These are phyloP conservation scores for Falco berigora DNA, from an alignment of 2,797 vertebrate species.

Conservation along the genomic window DNA sequence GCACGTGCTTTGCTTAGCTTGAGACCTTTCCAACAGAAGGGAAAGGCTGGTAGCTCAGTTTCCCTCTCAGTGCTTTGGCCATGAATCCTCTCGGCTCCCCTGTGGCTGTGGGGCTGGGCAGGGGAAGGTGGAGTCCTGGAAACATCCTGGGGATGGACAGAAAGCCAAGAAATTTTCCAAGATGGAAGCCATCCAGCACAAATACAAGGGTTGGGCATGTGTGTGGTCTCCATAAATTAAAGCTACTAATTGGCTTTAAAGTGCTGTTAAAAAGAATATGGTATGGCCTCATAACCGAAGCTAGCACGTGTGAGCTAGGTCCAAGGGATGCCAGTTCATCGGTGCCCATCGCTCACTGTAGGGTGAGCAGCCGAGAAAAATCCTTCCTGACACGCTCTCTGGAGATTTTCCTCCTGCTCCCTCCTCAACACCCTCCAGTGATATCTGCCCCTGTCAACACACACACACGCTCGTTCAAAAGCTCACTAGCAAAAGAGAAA, in stretches of 20 bases:
- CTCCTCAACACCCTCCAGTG: constrained; percentile 45
- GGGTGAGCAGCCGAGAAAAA: not conserved
- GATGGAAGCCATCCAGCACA: constrained; percentile 4
- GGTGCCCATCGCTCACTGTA: not conserved
- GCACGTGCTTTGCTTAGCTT: not conserved
- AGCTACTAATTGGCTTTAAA: constrained; percentile 6
- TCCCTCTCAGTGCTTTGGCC: not conserved
- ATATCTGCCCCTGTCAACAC: constrained; percentile 55
- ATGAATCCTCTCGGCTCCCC: not conserved
- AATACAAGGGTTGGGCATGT: not conserved
- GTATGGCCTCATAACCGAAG: not conserved
- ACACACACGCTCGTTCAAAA: not conserved
- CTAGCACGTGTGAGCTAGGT: not conserved
- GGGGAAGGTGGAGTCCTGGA: constrained; percentile 12
- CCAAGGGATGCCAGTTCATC: not conserved
- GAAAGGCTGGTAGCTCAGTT: not conserved
- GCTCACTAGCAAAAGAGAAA: not conserved
- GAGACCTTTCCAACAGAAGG: not conserved
- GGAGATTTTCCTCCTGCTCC: constrained; percentile 15
- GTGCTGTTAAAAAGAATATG: not conserved
- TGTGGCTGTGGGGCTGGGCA: not conserved
- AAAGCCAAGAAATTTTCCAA: not conserved
- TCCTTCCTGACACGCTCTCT: constrained; percentile 10
- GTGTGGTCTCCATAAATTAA: constrained; percentile 38
- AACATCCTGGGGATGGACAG: not conserved